Evolutionary conservation across 2,888 invertebrate genomes (phyloP), one percentile per base, ranked within the genome.

Genomic region (Aphelenchoides bicaudatus): DNA sequence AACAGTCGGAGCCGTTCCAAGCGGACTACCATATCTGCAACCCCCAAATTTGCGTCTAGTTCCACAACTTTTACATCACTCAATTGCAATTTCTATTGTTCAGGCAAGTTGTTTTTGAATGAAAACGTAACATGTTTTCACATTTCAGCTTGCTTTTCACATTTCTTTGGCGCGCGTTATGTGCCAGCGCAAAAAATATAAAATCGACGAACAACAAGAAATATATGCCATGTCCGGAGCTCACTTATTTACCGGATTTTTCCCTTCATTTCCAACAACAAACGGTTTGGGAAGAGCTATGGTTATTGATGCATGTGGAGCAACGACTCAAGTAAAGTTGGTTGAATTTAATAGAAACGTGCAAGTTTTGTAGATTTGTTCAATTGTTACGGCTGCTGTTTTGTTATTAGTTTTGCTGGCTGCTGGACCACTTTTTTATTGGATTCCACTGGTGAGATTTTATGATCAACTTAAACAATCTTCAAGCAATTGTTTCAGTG

Each of bases 221-320:
- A 50, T 68, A 16, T 68, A 60, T 31, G 69, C 69, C 2, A 56
- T 67, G 2, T 59, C 64, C 10, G 34, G 84, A 4, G 85, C 86
- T 51, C 87, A 89, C 78, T 78, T 87, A 47, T 80, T 88, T 57
- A 86, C 87, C 10, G 80, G 82, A 0, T 79, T 82, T 67, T 82
- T 82, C 73, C 75, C 79, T 10, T 80, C 80, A 53, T 83, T 80
- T 67, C 79, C 80, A 10, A 75, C 80, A 2, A 37, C 52, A 10
- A 51, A 80, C 2, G 82, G 83, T 2, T 72, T 83, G 46, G 82
- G 82, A 6, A 71, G 83, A 46, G 81, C 82, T 57, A 71, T 82
- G 39, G 88, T 91, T 53, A 90, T 90, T 76, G 87, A 88, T 71
- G 85, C 86, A 67, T 88, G 89, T 0, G 91, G 91, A n/a, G 88